Evolutionary conservation across 2,888 invertebrate genomes (phyloP).

Genomic region (Epinotia ramella): DNA sequence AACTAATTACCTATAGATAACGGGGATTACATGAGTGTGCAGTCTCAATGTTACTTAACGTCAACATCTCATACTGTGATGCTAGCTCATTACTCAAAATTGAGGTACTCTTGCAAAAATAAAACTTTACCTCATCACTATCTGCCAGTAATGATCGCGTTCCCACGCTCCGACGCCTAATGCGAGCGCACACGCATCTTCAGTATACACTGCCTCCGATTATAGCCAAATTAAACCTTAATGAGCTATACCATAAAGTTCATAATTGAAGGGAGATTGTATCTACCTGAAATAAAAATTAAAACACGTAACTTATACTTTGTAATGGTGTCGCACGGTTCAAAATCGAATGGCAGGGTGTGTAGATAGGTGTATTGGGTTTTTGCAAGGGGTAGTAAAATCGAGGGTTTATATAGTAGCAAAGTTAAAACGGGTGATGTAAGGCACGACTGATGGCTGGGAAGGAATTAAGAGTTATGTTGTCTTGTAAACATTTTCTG

Average conservation of each 20-base stretch:
- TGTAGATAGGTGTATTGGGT: constrained; percentile 7
- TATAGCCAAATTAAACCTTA: background rate
- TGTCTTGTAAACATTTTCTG: background rate
- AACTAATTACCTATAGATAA: no score
- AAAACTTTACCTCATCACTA: constrained; percentile 27
- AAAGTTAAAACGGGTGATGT: constrained; percentile 35
- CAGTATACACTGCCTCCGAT: background rate
- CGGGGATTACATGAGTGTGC: background rate
- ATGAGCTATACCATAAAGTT: background rate
- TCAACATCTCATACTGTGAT: background rate
- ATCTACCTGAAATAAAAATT: background rate
- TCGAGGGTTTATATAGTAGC: constrained; percentile 37
- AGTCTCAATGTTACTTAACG: background rate
- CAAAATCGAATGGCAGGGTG: background rate
- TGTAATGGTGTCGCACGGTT: background rate
- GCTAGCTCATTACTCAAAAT: constrained; percentile 20
- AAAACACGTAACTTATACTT: background rate
- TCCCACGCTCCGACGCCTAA: constrained; percentile 44
- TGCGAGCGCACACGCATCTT: constrained; percentile 39
- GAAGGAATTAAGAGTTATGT: constrained; percentile 1
- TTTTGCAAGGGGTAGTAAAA: constrained; percentile 35
- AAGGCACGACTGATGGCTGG: constrained; percentile 14
- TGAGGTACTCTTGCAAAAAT: constrained; percentile 31
- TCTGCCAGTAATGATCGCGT: constrained; percentile 42
- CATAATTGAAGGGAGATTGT: background rate